Percentiles rank a stretch among this genome's conserved stretches.
Conservation (phyloP, 2,113 vertebrate genomes). For the Synchiropus splendidus region DNA sequence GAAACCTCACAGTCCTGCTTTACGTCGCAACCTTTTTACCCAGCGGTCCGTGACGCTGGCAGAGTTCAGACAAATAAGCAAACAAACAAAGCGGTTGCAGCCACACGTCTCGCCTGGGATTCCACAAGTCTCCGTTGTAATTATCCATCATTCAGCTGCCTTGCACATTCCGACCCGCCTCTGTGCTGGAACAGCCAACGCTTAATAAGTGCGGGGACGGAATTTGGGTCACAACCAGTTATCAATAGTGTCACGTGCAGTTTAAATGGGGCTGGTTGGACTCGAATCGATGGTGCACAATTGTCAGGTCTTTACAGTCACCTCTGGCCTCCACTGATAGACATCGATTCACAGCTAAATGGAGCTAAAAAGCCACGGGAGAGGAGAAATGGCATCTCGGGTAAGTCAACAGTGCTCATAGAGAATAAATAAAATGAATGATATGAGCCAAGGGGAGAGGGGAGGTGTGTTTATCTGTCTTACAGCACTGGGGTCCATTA, state of each 20-base stretch:
- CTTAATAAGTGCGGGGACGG: constrained; percentile 22
- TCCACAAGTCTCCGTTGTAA: constrained; percentile 36
- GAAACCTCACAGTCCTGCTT: constrained; percentile 1
- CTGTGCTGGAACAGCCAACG: constrained; percentile 12
- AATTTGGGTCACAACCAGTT: constrained; percentile 27
- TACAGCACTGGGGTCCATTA: constrained; percentile 21
- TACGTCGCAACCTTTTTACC: constrained; percentile 24
- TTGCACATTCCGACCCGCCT: constrained; percentile 13
- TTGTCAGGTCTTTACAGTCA: constrained; percentile 44
- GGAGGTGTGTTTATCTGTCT: constrained; percentile 22
- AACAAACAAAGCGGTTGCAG: constrained; percentile 37
- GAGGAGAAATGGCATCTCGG: constrained; percentile 13
- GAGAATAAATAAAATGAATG: constrained; percentile 17
- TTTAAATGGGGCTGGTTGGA: constrained; percentile 48
- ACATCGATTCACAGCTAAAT: constrained; percentile 45
- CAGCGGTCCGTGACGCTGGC: constrained; percentile 20
- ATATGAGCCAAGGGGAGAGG: constrained; percentile 5
- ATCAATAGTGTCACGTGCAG: constrained; percentile 48
- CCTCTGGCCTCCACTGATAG: constrained; percentile 47
- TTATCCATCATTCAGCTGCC: constrained; percentile 44
- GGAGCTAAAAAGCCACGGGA: constrained; percentile 27
- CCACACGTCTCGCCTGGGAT: constrained; percentile 27
- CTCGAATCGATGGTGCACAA: constrained; percentile 47
- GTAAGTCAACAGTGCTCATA: constrained; percentile 22
- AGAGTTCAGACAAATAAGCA: constrained; percentile 40